Evolutionary conservation across 2,797 vertebrate genomes (phyloP).

Genomic region (Paguma larvata): DNA sequence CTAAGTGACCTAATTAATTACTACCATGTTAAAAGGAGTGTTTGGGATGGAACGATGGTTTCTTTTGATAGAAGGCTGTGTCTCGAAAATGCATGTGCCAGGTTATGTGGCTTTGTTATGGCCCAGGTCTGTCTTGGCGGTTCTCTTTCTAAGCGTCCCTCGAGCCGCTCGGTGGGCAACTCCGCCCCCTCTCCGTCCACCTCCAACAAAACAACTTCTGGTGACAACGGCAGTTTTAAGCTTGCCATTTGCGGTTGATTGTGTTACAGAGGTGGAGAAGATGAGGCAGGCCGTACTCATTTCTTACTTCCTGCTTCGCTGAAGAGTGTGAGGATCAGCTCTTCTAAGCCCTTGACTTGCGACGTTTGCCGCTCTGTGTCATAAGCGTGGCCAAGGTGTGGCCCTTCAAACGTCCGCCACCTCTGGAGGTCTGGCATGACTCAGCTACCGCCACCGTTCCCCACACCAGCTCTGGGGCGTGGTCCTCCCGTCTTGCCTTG

Average conservation of each 20-base stretch:
- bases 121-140: not conserved
- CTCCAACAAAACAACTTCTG: conserved; percentile 45
- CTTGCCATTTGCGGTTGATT: conserved; percentile 53
- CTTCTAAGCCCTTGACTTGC: not conserved
- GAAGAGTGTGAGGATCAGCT: not conserved
- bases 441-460: not conserved
- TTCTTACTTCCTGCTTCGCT: conserved; percentile 69
- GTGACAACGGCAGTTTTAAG: not conserved
- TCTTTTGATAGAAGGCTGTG: not conserved
- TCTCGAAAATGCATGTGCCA: not conserved
- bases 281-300: not conserved
- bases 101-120: not conserved
- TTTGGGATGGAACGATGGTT: not conserved
- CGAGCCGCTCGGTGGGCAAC: not conserved
- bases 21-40: not conserved
- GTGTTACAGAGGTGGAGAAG: not conserved
- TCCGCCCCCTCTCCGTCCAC: conserved; percentile 11
- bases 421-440: not conserved
- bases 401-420: rapidly evolving
- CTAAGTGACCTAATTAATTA: not conserved
- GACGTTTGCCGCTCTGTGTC: not conserved
- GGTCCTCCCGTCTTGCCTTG: not conserved
- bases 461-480: not conserved
- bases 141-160: not conserved
- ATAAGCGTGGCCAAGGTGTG: not conserved